Conservation (phyloP, 2,888 invertebrate species). For the Patella pellucida region DNA sequence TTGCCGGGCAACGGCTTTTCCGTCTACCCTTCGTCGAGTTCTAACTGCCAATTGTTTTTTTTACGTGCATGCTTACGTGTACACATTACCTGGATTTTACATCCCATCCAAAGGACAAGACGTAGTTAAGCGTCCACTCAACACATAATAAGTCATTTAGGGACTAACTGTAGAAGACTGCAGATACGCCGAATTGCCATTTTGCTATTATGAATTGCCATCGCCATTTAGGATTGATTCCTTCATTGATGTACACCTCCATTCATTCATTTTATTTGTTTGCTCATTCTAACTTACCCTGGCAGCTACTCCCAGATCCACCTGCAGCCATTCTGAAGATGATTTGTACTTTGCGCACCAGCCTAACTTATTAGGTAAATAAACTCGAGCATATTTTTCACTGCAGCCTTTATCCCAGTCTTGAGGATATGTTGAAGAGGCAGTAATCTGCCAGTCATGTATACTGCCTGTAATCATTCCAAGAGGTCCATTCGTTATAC, state of each 20-base stretch:
- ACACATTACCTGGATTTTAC: too few species aligned
- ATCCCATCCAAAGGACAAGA: too few species aligned
- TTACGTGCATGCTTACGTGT: too few species aligned
- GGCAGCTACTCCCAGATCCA: slow-evolving; percentile 73
- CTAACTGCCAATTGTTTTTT: too few species aligned
- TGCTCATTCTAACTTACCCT: slow-evolving; percentile 64
- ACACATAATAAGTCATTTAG: too few species aligned
- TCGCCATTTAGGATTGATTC: not conserved
- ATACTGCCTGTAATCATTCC: slow-evolving; percentile 74
- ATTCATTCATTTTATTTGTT: not conserved
- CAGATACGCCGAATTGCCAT: too few species aligned
- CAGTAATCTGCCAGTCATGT: slow-evolving; percentile 74
- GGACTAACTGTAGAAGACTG: too few species aligned
- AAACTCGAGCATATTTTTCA: slow-evolving; percentile 72
- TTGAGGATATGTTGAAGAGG: slow-evolving; percentile 72
- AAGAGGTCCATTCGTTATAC: slow-evolving; percentile 65
- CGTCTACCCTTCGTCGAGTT: too few species aligned
- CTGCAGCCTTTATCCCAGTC: slow-evolving; percentile 71
- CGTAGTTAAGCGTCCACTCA: too few species aligned
- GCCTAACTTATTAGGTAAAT: slow-evolving; percentile 71
- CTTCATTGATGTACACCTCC: not conserved
- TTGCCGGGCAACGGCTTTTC: too few species aligned
- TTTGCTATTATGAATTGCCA: not conserved
- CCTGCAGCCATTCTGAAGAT: slow-evolving; percentile 73
- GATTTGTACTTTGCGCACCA: slow-evolving; percentile 74